These are phyloP conservation scores for Hemaris fuciformis DNA, from an alignment of 2,888 invertebrate species.

Conservation along the genomic window DNA sequence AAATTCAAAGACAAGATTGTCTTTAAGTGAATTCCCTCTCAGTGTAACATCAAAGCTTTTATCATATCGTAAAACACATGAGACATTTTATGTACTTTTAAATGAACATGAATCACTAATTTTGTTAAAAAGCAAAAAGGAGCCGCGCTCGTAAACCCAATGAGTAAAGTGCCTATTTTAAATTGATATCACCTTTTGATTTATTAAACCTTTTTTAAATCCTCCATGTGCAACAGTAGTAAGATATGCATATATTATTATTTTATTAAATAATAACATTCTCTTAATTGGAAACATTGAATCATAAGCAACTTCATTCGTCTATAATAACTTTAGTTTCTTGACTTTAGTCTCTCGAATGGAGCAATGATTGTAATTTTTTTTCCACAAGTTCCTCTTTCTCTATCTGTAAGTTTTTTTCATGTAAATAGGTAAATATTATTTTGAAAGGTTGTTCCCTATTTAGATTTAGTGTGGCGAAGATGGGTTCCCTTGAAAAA, in stretches of 20 bases:
- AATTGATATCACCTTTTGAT: slow-evolving; percentile 1
- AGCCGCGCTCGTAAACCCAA: not conserved
- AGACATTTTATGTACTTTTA: slow-evolving; percentile 29
- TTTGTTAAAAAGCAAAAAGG: slow-evolving; percentile 8
- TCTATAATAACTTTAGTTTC: not conserved
- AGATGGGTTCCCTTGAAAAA: too few relatives aligned
- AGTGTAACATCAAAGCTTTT: slow-evolving; percentile 38
- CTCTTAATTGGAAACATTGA: not conserved
- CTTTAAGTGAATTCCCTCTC: slow-evolving; percentile 4
- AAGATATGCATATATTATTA: not conserved
- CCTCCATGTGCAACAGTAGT: not conserved
- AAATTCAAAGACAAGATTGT: not conserved
- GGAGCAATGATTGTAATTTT: too few relatives aligned
- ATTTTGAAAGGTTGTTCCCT: too few relatives aligned
- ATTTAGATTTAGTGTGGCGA: too few relatives aligned
- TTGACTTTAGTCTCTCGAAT: too few relatives aligned
- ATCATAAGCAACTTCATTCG: not conserved
- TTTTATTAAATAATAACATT: not conserved
- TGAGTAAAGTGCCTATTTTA: not conserved
- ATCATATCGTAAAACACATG: slow-evolving; percentile 48
- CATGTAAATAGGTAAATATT: too few relatives aligned
- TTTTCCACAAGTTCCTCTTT: too few relatives aligned
- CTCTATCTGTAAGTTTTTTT: too few relatives aligned
- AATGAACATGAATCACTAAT: slow-evolving; percentile 12
- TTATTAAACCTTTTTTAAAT: not conserved